phyloP scores from a whole-genome alignment of 37 sponge, comb jelly and placozoan genomes.

The Oopsacas minuta region DNA sequence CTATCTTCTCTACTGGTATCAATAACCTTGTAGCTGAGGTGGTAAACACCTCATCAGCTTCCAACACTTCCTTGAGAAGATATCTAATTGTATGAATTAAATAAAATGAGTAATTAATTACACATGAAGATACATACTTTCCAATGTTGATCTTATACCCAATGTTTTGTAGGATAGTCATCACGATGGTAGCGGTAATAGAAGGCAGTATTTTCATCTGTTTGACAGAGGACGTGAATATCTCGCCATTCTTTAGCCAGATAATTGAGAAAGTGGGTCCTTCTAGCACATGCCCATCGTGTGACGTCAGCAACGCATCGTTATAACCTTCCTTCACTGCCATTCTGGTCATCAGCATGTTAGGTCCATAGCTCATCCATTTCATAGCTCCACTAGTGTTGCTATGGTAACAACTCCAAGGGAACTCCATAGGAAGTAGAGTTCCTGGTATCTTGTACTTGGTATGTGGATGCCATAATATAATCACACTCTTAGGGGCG shows the following conservation, averaged over 20 bases:
- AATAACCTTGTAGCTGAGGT: not conserved
- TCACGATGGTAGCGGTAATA: not conserved
- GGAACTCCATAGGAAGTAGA: not conserved
- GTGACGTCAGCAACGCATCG: not conserved
- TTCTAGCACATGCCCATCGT: not conserved
- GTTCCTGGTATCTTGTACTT: not conserved
- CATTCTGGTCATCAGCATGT: slow-evolving; percentile 10
- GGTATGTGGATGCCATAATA: not conserved
- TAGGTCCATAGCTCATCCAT: not conserved
- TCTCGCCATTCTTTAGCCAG: not conserved
- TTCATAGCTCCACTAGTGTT: not conserved
- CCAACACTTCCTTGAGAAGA: not conserved
- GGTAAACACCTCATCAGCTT: not conserved
- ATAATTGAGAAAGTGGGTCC: not conserved
- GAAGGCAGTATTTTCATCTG: not conserved
- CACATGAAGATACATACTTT: not conserved
- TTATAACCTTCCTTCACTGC: not conserved
- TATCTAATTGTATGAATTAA: not conserved
- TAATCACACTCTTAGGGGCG: not conserved
- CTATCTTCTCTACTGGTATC: not conserved
- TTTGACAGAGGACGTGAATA: not conserved
- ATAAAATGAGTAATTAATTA: not conserved
- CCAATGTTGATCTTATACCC: not conserved
- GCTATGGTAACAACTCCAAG: not conserved
- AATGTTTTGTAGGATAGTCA: not conserved